phyloP scores from a whole-genome alignment of 2,888 invertebrate genomes.

The Philonicus albiceps region DNA sequence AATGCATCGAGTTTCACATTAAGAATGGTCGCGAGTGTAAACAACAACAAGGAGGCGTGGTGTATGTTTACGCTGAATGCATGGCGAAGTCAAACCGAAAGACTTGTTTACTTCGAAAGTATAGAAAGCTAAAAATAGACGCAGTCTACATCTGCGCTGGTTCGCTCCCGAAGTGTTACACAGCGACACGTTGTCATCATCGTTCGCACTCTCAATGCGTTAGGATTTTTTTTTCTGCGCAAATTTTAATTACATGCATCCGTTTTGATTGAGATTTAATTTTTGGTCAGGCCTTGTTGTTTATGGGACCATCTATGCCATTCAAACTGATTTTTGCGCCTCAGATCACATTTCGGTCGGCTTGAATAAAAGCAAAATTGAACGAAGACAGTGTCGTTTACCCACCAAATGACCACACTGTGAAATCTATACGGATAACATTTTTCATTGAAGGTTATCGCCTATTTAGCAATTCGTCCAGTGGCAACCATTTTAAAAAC shows the following conservation, averaged over 20 bases:
- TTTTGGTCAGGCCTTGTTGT: not conserved
- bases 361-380: not conserved
- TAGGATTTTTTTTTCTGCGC: not conserved
- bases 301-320: not conserved
- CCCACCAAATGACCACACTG: not conserved
- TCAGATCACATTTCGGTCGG: not conserved
- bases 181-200: not conserved
- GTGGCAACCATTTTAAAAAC: not conserved
- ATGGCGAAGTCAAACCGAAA: not conserved
- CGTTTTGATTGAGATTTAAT: not conserved
- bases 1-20: not conserved
- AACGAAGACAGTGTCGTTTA: not conserved
- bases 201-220: not conserved
- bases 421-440: not conserved
- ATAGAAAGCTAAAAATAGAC: slow-evolving; percentile 21
- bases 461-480: not conserved
- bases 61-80: not conserved
- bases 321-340: not conserved
- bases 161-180: not conserved
- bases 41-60: slow-evolving; percentile 40
- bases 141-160: not conserved
- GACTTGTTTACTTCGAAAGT: slow-evolving; percentile 6
- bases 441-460: not conserved
- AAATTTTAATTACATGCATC: not conserved
- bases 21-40: slow-evolving; percentile 19